These are phyloP conservation scores for Glyptemys insculpta DNA, from an alignment of 2,797 vertebrate species.

Conservation along the genomic window DNA sequence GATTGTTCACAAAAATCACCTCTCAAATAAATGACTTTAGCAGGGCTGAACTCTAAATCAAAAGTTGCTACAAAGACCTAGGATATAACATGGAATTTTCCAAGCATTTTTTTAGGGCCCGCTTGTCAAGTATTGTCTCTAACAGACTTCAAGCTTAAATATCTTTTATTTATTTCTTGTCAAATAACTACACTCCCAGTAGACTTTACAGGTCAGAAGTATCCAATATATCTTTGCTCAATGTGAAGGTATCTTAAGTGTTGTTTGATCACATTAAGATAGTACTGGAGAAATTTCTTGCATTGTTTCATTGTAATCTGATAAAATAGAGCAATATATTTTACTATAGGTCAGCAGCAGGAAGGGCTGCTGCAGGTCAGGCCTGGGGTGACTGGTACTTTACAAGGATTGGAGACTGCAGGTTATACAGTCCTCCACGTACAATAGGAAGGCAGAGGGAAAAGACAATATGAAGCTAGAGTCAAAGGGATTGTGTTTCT, in stretches of 20 bases:
- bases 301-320: constrained; percentile 70
- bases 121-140: constrained; percentile 37
- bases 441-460: background rate
- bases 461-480: background rate
- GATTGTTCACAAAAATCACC: constrained; percentile 58
- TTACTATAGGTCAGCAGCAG: constrained; percentile 31
- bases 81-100: constrained; percentile 13
- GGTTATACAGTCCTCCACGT: constrained; percentile 10
- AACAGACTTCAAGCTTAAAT: constrained; percentile 54
- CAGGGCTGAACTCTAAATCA: constrained; percentile 38
- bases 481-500: background rate
- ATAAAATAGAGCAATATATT: constrained; percentile 76
- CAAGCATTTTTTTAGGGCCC: constrained; percentile 29
- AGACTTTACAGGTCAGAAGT: constrained; percentile 52
- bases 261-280: constrained; percentile 64
- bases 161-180: constrained; percentile 46
- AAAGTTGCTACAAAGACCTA: constrained; percentile 13
- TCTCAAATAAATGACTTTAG: constrained; percentile 61
- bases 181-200: constrained; percentile 52
- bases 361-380: constrained; percentile 54
- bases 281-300: constrained; percentile 26
- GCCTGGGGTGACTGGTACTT: constrained; percentile 46
- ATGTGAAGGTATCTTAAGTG: background rate
- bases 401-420: constrained; percentile 56
- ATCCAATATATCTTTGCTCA: constrained; percentile 30